Evolutionary conservation across 2,888 invertebrate species (phyloP).

Genomic region (Hirtodrosophila cameraria): DNA sequence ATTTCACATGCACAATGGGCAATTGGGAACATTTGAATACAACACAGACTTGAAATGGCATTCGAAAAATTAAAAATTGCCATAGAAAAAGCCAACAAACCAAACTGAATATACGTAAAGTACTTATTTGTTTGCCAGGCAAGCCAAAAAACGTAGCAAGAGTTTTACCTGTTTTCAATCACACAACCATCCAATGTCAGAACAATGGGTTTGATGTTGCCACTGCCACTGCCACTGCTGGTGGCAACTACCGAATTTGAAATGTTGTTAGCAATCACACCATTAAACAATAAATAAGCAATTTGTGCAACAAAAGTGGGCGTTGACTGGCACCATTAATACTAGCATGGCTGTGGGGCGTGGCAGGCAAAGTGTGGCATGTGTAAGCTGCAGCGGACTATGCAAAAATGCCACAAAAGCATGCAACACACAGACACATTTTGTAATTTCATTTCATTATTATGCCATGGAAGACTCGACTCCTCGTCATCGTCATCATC

Average conservation of each 20-base stretch:
- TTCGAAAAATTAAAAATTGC: conserved; percentile 38
- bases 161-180: conserved; percentile 42
- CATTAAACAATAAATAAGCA: conserved; percentile 80
- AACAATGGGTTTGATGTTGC: conserved; percentile 55
- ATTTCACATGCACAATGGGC: conserved; percentile 7
- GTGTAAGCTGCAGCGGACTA: conserved; percentile 35
- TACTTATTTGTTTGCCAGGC: conserved; percentile 10
- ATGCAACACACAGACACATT: conserved; percentile 36
- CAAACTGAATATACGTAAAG: conserved; percentile 8
- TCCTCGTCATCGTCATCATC: too few species aligned
- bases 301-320: conserved; percentile 63
- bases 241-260: conserved; percentile 38
- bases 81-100: conserved; percentile 29
- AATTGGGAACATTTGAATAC: not conserved
- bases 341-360: not conserved
- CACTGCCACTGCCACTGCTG: not conserved
- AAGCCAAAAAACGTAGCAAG: not conserved
- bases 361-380: conserved; percentile 4
- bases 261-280: conserved; percentile 72
- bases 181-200: conserved; percentile 17
- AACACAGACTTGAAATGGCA: conserved; percentile 17
- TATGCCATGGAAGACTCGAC: conserved; percentile 36
- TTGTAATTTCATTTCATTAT: conserved; percentile 79
- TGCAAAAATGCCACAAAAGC: conserved; percentile 56
- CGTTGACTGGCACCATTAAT: not conserved